Evolutionary conservation across 2,113 vertebrate genomes (phyloP).

Genomic region (Eurypyga helias): DNA sequence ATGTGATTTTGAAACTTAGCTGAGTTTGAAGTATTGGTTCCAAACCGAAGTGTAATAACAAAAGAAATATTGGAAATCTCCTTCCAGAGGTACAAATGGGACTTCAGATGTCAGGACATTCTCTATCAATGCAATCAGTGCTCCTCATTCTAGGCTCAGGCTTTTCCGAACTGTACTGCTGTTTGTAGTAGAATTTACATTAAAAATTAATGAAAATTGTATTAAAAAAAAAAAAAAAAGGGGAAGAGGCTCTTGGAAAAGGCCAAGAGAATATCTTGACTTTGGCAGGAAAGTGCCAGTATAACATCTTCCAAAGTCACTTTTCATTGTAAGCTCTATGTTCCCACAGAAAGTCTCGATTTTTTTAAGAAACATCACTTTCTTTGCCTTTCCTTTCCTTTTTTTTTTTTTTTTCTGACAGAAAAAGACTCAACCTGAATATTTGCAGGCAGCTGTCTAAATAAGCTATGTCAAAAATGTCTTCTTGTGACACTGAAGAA

Average conservation of each 20-base stretch:
- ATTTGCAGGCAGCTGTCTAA: conserved; percentile 50
- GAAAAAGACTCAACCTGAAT: background rate
- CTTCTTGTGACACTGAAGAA: conserved; percentile 23
- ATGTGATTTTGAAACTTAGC: background rate
- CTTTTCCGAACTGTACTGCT: background rate
- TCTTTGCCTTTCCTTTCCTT: background rate
- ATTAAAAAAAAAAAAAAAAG: background rate
- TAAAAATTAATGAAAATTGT: conserved; percentile 50
- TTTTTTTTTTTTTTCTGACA: background rate
- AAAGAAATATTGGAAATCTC: background rate
- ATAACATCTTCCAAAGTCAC: background rate
- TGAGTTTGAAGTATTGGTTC: background rate
- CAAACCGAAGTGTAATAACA: background rate
- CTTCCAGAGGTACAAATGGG: background rate
- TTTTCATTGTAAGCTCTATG: background rate
- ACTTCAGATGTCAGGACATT: background rate
- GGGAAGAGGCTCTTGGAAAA: background rate
- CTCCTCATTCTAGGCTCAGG: background rate
- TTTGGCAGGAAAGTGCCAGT: background rate
- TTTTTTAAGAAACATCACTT: background rate
- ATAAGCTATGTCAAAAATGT: conserved; percentile 42
- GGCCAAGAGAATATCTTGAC: background rate
- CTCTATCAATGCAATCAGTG: background rate
- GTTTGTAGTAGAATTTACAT: conserved; percentile 17
- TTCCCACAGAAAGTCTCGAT: background rate